Base-by-base conservation (phyloP, 2,113 vertebrate species). In the Ardeotis arabs region DNA sequence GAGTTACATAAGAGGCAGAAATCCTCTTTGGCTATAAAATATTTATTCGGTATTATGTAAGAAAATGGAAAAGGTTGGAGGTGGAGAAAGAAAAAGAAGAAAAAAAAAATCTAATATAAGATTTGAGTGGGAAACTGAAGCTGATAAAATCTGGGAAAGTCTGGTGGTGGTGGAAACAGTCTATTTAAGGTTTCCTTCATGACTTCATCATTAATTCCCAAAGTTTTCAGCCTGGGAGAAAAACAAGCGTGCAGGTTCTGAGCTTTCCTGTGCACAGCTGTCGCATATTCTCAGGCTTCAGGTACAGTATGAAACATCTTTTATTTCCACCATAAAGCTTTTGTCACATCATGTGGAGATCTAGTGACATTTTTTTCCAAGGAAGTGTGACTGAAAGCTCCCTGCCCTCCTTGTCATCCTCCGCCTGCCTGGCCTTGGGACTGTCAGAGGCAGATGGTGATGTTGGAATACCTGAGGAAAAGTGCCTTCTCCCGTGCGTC, bases 1-100 rank as follows among this genome's bases (percentile, higher is more conserved):
- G 74, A 94, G 83, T 93, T 96, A 78, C 31, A 17, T 94, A 95
- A 95, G 29, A 37, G 56, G 58, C 56, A 95, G 92, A 90, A 87
- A 84, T 90, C 66, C 73, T 95, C 88, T 92, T 89, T 93, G 90
- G 66, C 94, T 91, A 56, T 90, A 68, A 92, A 95, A 95, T 93
- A 92, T 92, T 96, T 96, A 90, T 94, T 90, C 62, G 4, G 44
- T 53, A 78, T 95, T 96, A 92, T 53, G 83, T 93, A 96, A 95
- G 94, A 91, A 92, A 96, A 93, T 84, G 80, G 86, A 82, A 94
- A 62, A 78, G 53, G 88, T 91, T 89, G 76, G 92, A 93, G 94
- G 89, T 89, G 74, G 83, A 90, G 86, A 87, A 90, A 66, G 88
- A 86, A 86, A 88, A 69, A 29, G 41, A 62, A 19, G 25, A 37